phyloP scores from a whole-genome alignment of 2,888 invertebrate genomes.

The Nomada lathburiana region DNA sequence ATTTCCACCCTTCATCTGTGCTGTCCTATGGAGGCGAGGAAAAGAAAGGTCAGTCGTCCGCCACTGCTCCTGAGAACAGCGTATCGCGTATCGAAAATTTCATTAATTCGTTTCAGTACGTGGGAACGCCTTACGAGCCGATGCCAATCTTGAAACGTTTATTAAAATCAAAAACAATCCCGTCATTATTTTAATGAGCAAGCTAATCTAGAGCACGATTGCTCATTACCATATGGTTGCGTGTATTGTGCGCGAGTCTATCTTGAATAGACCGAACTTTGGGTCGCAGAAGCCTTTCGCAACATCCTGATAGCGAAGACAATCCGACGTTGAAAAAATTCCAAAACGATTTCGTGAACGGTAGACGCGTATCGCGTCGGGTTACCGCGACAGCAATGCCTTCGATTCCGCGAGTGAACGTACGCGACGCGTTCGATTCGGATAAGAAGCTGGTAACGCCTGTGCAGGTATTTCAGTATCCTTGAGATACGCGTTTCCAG shows the following conservation, averaged over 20 bases:
- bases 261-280: neutral
- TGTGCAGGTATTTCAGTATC: slow-evolving; percentile 50
- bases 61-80: slow-evolving; percentile 19
- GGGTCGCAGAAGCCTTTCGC: neutral
- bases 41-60: slow-evolving; percentile 38
- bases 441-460: slow-evolving; percentile 61
- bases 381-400: slow-evolving; percentile 12
- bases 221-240: slow-evolving; percentile 31
- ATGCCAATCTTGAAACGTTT: slow-evolving; percentile 6
- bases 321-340: neutral
- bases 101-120: neutral
- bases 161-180: slow-evolving; percentile 25
- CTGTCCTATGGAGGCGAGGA: neutral
- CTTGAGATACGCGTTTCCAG: slow-evolving; percentile 60
- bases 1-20: neutral
- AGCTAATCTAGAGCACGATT: neutral
- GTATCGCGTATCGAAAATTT: slow-evolving; percentile 21
- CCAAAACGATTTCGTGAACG: slow-evolving; percentile 1
- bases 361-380: slow-evolving; percentile 2
- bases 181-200: no score
- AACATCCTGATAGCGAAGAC: neutral
- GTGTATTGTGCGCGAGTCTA: neutral
- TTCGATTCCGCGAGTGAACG: slow-evolving; percentile 61
- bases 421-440: slow-evolving; percentile 12
- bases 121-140: slow-evolving; percentile 8